Conservation (phyloP, 2,888 invertebrate species). For the Volucella zonaria region DNA sequence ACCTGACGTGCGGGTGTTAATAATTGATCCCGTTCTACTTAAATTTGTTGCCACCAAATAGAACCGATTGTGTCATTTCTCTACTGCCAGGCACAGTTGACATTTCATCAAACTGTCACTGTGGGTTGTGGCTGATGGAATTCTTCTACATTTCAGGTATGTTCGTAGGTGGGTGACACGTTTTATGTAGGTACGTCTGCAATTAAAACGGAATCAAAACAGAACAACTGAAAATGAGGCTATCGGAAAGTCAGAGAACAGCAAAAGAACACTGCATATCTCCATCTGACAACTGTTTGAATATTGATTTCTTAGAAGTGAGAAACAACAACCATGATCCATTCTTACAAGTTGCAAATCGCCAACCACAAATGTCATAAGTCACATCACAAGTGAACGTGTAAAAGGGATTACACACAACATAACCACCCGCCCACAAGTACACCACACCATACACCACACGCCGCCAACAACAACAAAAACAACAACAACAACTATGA, state of each 20-base stretch:
- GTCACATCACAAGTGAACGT: constrained; percentile 38
- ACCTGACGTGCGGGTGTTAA: no score
- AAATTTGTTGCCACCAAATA: neutral
- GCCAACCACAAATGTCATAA: constrained; percentile 57
- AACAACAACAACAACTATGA: constrained; percentile 20
- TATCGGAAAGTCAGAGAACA: no score
- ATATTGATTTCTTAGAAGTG: constrained; percentile 20
- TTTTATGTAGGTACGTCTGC: neutral
- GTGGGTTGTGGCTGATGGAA: neutral
- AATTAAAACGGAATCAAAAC: constrained; percentile 24
- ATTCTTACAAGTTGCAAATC: constrained; percentile 65
- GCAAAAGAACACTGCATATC: no score
- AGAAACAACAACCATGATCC: constrained; percentile 14
- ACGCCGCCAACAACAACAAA: constrained; percentile 16
- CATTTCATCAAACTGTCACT: constrained; percentile 26
- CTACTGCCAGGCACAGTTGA: constrained; percentile 57
- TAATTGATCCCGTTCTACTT: neutral
- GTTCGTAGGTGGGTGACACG: neutral
- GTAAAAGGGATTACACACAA: constrained; percentile 44
- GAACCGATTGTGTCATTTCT: constrained; percentile 26
- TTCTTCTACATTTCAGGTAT: neutral
- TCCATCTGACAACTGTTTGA: constrained; percentile 4
- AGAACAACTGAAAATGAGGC: neutral
- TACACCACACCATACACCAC: no score
- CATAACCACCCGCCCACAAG: constrained; percentile 8